Conservation (phyloP, 1,140 invertebrate species). For the Potamilus streckersoni region DNA sequence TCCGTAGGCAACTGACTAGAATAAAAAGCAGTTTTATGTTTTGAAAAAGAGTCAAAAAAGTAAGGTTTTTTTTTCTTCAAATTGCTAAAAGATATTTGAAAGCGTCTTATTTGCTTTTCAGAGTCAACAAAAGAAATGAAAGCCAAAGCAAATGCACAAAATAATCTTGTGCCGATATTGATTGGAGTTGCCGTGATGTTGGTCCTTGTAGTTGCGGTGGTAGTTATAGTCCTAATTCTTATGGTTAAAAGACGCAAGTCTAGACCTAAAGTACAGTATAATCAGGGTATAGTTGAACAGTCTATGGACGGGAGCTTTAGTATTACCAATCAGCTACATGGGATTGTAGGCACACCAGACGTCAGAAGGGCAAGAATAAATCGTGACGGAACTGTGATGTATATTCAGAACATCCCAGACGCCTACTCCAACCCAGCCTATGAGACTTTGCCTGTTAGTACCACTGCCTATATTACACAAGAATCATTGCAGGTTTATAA, state of each 20-base stretch:
- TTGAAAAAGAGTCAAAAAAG: background rate
- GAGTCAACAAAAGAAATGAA: background rate
- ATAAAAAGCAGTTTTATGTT: background rate
- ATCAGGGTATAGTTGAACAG: conserved; percentile 2
- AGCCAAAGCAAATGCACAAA: background rate
- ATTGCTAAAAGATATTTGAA: background rate
- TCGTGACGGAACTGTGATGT: too few species aligned
- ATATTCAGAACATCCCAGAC: too few species aligned
- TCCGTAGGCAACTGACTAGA: background rate
- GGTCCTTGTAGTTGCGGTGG: background rate
- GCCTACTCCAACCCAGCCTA: too few species aligned
- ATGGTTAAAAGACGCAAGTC: background rate
- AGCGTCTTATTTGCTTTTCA: conserved; percentile 4
- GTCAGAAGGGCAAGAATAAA: background rate
- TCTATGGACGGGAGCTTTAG: conserved; percentile 8
- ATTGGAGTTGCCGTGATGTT: conserved; percentile 11
- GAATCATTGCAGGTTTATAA: too few species aligned
- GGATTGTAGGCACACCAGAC: conserved; percentile 14
- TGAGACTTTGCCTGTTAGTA: too few species aligned
- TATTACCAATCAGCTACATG: conserved; percentile 17
- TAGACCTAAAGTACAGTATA: conserved; percentile 8
- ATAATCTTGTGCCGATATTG: conserved; percentile 15
- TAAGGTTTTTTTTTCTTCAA: background rate
- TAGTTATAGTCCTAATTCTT: background rate
- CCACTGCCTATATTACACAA: too few species aligned